These are phyloP conservation scores for Araneus ventricosus DNA, from an alignment of 1,140 invertebrate genomes.

Conservation along the genomic window DNA sequence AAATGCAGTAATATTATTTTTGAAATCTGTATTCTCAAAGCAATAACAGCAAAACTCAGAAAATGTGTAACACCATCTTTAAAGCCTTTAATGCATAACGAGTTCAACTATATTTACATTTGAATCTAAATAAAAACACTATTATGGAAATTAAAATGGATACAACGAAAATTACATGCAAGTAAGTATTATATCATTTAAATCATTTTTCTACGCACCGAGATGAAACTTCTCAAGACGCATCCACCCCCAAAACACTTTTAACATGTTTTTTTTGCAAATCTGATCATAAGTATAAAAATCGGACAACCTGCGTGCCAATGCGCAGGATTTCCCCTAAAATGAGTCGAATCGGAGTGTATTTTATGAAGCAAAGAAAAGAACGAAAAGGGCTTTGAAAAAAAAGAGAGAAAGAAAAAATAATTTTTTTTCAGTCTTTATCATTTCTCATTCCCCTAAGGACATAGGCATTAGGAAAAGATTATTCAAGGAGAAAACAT, in stretches of 20 bases:
- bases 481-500: constrained; percentile 20
- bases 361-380: constrained; percentile 4
- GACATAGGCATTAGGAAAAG: constrained; percentile 1
- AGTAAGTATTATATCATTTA: not conserved
- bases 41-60: no score
- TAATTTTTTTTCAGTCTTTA: not conserved
- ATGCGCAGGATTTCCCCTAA: not conserved
- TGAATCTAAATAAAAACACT: no score
- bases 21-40: no score
- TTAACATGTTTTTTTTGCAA: not conserved
- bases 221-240: not conserved
- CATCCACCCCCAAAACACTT: not conserved
- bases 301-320: not conserved
- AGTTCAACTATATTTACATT: no score
- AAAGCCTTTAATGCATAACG: no score
- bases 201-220: not conserved
- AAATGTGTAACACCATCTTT: no score
- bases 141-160: not conserved
- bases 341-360: not conserved
- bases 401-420: not conserved
- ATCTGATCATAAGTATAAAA: not conserved
- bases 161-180: not conserved
- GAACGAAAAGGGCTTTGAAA: not conserved
- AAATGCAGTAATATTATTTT: no score
- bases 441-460: constrained; percentile 21